Evolutionary conservation across 2,797 vertebrate genomes (phyloP).

Genomic region (Emydoidea blandingii): DNA sequence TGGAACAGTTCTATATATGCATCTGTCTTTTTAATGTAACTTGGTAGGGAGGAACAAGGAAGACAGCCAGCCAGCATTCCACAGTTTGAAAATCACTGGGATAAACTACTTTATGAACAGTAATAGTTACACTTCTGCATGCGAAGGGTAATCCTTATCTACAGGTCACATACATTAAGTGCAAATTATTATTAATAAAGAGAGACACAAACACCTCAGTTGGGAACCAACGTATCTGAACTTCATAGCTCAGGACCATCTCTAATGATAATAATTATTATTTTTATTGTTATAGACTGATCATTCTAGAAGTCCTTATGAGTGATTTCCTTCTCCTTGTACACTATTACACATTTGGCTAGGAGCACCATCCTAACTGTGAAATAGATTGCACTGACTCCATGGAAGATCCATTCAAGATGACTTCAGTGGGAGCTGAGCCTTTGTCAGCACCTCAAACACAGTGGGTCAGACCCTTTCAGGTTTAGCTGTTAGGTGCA

Average conservation of each 20-base stretch:
- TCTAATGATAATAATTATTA: background rate
- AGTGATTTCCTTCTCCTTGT: background rate
- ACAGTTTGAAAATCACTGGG: background rate
- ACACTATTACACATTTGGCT: background rate
- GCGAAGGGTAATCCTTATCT: background rate
- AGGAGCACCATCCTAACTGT: background rate
- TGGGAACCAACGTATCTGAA: background rate
- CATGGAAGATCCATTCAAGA: background rate
- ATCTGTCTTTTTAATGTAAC: background rate
- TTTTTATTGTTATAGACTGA: background rate
- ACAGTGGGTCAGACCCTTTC: background rate
- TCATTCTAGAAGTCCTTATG: background rate
- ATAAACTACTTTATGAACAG: background rate
- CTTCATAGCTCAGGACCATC: background rate
- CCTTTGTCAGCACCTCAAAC: background rate
- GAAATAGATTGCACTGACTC: background rate
- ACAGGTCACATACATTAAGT: background rate
- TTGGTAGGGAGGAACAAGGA: background rate
- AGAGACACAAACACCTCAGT: background rate
- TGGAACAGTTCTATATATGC: background rate
- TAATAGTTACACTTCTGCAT: background rate
- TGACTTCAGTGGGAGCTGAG: background rate
- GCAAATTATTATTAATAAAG: background rate
- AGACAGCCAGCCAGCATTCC: background rate
- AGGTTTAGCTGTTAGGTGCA: background rate